Evolutionary conservation across 2,113 vertebrate species (phyloP), one percentile per base, ranked within the genome.

Genomic region (Microcebus lehilahytsara): DNA sequence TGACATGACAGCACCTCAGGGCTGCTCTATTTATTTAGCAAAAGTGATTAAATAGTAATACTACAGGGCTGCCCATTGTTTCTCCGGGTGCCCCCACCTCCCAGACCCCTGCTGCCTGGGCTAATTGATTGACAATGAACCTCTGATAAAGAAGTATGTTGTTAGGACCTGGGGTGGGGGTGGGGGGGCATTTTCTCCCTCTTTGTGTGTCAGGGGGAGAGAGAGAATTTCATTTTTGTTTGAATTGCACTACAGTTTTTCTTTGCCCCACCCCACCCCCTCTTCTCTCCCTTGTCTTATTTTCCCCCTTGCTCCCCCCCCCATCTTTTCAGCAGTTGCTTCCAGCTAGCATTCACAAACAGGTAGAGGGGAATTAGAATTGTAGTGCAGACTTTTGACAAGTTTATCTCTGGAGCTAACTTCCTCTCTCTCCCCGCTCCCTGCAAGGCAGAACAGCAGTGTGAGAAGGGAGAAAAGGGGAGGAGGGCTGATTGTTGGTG

Each of bases 11-110:
- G 99, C 98, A 98, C 98, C 99, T 99, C 97, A 5, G 98, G 98
- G 98, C 98, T 98, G 98, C 98, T 99, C 98, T 99, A 99, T 99
- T 99, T 99, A 98, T 99, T 99, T 99, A 99, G 99, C 98, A 98
- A 99, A 99, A 99, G 98, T 99, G 98, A 99, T 99, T 99, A 99
- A 99, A 99, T 98, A 99, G 98, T 98, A 99, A 99, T 99, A 99
- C 98, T 97, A 98, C 98, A 98, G 98, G 98, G 97, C 97, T 92
- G 97, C 94, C 98, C 96, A 98, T 99, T 99, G 99, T 99, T 98
- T 98, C 89, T 97, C 8, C 0, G 53, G 90, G 83, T 37, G 6
- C 96, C 97, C 98, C 98, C 96, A 98, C 95, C 98, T 95, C 97
- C 34, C 98, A 98, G 98, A 98, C 98, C 98, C 98, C 99, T 98